Conservation (phyloP, 2,113 vertebrate species). For the Nyctereutes procyonoides region DNA sequence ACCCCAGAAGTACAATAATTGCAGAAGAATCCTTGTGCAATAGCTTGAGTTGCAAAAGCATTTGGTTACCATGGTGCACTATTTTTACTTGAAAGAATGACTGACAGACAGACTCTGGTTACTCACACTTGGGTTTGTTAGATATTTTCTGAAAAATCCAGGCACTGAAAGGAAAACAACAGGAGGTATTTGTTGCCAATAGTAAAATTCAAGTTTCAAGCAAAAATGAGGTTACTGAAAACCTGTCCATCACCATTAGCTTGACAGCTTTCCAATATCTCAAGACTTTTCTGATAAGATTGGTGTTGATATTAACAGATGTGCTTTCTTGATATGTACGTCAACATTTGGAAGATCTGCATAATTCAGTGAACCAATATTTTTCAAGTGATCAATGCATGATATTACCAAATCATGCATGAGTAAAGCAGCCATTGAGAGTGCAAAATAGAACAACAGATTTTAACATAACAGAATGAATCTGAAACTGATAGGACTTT, state of each 20-base stretch:
- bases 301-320: background rate
- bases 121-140: background rate
- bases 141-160: background rate
- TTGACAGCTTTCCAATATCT: background rate
- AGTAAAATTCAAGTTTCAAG: slow-evolving; percentile 5
- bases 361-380: background rate
- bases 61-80: background rate
- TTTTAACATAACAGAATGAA: background rate
- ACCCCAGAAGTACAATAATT: background rate
- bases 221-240: background rate
- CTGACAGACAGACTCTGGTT: background rate
- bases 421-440: background rate
- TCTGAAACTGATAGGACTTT: background rate
- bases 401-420: background rate
- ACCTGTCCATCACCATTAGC: background rate
- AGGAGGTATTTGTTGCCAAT: background rate
- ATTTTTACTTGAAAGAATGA: background rate
- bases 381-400: background rate
- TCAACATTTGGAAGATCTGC: background rate
- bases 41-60: background rate
- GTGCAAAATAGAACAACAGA: background rate
- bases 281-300: background rate
- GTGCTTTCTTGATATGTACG: background rate
- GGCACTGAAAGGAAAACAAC: background rate
- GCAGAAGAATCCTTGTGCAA: background rate